Percentiles rank a stretch among this genome's conserved stretches.
Conservation (phyloP, 2,888 invertebrate genomes). For the Cryptophagus acutangulus region DNA sequence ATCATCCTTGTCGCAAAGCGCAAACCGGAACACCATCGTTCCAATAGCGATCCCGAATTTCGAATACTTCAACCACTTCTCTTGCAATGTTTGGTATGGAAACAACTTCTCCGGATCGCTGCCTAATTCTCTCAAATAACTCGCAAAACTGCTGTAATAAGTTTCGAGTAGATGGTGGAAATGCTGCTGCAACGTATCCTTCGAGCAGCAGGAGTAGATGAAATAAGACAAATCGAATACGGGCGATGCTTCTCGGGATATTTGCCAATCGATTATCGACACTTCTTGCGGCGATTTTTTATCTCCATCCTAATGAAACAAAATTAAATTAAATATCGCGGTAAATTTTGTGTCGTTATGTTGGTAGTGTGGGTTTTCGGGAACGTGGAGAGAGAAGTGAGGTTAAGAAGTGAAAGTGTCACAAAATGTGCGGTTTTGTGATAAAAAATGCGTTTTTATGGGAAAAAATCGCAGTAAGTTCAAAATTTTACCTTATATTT, state of each 20-base stretch:
- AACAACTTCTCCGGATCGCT: slow-evolving; percentile 33
- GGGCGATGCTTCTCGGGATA: slow-evolving; percentile 24
- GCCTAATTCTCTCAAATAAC: slow-evolving; percentile 27
- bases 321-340: no score
- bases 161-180: slow-evolving; percentile 31
- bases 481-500: no score
- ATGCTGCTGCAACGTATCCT: slow-evolving; percentile 27
- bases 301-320: no score
- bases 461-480: no score
- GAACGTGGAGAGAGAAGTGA: no score
- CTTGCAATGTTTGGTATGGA: slow-evolving; percentile 28
- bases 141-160: slow-evolving; percentile 34
- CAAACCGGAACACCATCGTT: slow-evolving; percentile 14
- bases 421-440: no score
- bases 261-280: slow-evolving; percentile 28
- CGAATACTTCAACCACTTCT: slow-evolving; percentile 25
- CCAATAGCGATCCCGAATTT: slow-evolving; percentile 21
- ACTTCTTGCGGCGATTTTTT: slow-evolving; percentile 10
- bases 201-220: slow-evolving; percentile 30
- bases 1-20: slow-evolving; percentile 17
- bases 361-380: no score
- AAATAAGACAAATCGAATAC: slow-evolving; percentile 37
- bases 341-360: no score
- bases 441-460: no score
- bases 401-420: no score